Evolutionary conservation across 2,888 invertebrate genomes (phyloP).

Genomic region (Emmelina monodactyla): DNA sequence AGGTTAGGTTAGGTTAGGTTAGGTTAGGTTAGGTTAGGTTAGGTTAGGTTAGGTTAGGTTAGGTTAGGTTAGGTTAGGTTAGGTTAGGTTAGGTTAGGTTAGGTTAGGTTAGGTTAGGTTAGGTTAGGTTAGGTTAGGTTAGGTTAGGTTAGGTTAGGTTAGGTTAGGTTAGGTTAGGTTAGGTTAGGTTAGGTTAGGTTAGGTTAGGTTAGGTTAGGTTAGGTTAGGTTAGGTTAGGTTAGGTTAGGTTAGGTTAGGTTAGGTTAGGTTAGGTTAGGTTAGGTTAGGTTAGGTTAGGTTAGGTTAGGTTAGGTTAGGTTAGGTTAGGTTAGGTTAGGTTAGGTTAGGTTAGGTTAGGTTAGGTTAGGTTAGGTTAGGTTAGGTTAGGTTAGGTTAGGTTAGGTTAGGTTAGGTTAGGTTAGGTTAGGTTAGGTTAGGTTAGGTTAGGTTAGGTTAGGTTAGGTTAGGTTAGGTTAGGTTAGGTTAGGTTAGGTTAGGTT

Average conservation of each 20-base stretch:
- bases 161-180: constrained; percentile 12
- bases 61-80: constrained; percentile 11
- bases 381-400: constrained; percentile 14
- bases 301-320: constrained; percentile 13
- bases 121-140: constrained; percentile 12
- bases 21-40: constrained; percentile 14
- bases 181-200: constrained; percentile 13
- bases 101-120: constrained; percentile 13
- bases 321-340: constrained; percentile 14
- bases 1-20: constrained; percentile 11
- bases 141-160: constrained; percentile 12
- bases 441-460: constrained; percentile 15
- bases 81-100: constrained; percentile 5
- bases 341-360: constrained; percentile 15
- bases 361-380: constrained; percentile 14
- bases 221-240: constrained; percentile 14
- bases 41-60: constrained; percentile 14
- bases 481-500: constrained; percentile 2
- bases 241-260: constrained; percentile 13
- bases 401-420: constrained; percentile 14
- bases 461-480: constrained; percentile 4
- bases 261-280: constrained; percentile 11
- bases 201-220: constrained; percentile 14
- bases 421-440: constrained; percentile 12
- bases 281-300: constrained; percentile 11